Conservation (phyloP, 2,797 vertebrate genomes). For the Masticophis lateralis region DNA sequence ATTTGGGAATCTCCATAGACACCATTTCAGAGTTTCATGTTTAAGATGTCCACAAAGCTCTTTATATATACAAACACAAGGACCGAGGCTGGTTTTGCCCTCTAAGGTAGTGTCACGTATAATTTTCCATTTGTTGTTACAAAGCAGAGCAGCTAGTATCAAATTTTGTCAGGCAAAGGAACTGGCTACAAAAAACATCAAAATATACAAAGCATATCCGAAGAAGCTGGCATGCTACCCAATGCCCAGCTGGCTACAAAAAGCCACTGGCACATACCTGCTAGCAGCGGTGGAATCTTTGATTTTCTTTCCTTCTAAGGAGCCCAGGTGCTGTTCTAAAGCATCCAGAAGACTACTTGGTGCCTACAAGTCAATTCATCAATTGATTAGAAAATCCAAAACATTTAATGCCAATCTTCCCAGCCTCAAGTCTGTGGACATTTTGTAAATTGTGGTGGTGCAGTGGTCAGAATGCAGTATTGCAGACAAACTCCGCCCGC, state of each 20-base stretch:
- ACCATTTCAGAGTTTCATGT: neutral
- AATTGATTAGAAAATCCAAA: neutral
- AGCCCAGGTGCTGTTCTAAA: constrained; percentile 96
- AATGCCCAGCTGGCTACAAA: neutral
- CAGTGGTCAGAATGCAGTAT: neutral
- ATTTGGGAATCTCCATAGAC: neutral
- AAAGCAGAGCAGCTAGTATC: neutral
- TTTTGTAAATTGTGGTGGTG: neutral
- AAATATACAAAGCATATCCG: neutral
- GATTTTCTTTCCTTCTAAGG: constrained; percentile 98
- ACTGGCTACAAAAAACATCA: neutral
- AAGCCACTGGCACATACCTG: constrained; percentile 78
- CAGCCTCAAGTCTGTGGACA: neutral
- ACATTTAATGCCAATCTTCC: neutral
- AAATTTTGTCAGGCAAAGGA: neutral
- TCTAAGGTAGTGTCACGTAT: neutral
- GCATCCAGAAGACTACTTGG: constrained; percentile 94
- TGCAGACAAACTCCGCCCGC: neutral
- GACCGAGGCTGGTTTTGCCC: neutral
- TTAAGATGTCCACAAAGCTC: neutral
- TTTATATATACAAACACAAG: neutral
- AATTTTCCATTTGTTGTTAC: neutral
- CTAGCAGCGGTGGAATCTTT: constrained; percentile 98
- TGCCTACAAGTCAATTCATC: constrained; percentile 75
- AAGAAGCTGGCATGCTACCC: neutral